Percentiles rank a stretch among this genome's conserved stretches.
Conservation (phyloP, 2,888 invertebrate species). For the Melikaiella ostensackeni region DNA sequence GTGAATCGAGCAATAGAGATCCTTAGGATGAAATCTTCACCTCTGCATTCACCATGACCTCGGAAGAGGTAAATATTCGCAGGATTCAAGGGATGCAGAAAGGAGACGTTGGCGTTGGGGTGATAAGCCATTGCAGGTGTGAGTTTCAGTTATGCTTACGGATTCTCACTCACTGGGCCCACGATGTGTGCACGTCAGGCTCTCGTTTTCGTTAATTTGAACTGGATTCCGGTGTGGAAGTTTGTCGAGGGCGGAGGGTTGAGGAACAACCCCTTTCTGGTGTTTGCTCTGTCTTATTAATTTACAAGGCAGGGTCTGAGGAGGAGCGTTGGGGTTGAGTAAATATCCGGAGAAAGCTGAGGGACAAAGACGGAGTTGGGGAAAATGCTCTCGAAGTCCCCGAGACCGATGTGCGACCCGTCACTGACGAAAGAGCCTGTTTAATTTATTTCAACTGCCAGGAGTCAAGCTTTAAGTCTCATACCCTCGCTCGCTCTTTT, state of each 20-base stretch:
- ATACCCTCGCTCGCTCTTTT: constrained; percentile 58
- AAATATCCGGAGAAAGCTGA: constrained; percentile 63
- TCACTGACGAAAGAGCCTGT: constrained; percentile 60
- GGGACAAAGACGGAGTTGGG: constrained; percentile 66
- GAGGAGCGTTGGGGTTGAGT: constrained; percentile 63
- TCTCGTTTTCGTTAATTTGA: background rate
- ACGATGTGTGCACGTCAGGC: background rate
- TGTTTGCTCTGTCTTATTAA: constrained; percentile 69
- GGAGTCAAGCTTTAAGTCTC: constrained; percentile 65
- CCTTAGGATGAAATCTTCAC: background rate
- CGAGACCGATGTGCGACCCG: constrained; percentile 41
- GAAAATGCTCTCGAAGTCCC: constrained; percentile 52
- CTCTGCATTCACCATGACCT: background rate
- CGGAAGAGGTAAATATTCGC: background rate
- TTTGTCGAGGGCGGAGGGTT: constrained; percentile 47
- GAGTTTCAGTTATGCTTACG: background rate
- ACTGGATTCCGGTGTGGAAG: background rate
- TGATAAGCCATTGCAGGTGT: background rate
- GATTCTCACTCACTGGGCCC: background rate
- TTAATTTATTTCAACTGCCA: constrained; percentile 70
- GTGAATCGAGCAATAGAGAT: background rate
- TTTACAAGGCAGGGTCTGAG: constrained; percentile 62
- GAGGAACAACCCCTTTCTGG: constrained; percentile 56
- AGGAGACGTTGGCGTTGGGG: background rate
- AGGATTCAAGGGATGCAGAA: background rate